Evolutionary conservation across 2,797 vertebrate species (phyloP), one percentile per base, ranked within the genome.

Genomic region (Phataginus tetradactyla): DNA sequence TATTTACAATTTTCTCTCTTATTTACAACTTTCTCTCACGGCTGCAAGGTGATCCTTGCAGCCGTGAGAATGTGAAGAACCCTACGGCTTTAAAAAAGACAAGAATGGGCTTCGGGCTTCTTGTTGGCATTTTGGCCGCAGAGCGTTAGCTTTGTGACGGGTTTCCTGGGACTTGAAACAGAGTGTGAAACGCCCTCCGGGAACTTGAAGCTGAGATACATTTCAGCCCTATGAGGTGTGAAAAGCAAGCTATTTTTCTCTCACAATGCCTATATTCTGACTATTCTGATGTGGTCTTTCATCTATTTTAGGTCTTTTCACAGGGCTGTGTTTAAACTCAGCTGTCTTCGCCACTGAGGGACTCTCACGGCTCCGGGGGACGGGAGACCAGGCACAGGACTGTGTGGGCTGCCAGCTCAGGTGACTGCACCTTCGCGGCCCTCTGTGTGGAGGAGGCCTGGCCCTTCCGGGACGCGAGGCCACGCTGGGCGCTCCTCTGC

Each of bases 161-260:
- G n/a, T 68, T 96, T 96, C 95, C 32, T 55, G 64, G 21, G 29
- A 37, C 49, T 6, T 37, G 69, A 95, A 68, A 72, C 32, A 23
- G 83, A 72, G 7, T 57, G 45, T 71, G 86, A 85, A 72, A 87
- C 42, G 72, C 49, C 90, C 86, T 78, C 10, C 21, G 81, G 90
- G 90, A 91, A 80, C 57, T 6, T 45, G 68, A 91, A 95, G 59
- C 85, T 45, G 74, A 88, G 83, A 79, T 91, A 21, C 37, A 61
- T 37, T 91, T 88, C 86, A 89, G 74, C 18, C 18, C 45, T 37
- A 3, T 7, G 74, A 84, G 69, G 42, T 85, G 49, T 63, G 77
- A 92, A 95, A 74, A 39, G 59, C 45, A 59, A 80, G 55, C 17
- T 29, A 3, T 63, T 72, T 88, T 59, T 75, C 53, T 45, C 53